Percentiles rank a stretch among this genome's conserved stretches.
phyloP scores from a whole-genome alignment of 2,888 invertebrate species.

The Syritta pipiens region DNA sequence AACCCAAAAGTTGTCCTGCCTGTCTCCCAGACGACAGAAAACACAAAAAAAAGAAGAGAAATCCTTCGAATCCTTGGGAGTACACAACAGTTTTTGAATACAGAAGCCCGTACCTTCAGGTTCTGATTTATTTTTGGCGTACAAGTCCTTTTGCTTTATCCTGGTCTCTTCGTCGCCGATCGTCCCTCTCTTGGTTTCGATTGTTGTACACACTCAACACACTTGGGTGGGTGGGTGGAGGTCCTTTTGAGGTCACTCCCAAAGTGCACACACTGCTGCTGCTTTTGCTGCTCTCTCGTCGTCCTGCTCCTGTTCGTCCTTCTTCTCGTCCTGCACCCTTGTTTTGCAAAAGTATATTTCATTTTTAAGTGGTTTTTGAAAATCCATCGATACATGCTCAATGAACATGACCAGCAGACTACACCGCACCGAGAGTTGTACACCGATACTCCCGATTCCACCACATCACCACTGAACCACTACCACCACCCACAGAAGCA shows the following conservation, averaged over 20 bases:
- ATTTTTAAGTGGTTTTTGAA: slow-evolving; percentile 68
- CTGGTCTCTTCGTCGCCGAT: too few species aligned
- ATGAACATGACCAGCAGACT: slow-evolving; percentile 66
- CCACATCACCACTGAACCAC: too few species aligned
- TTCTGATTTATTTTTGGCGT: slow-evolving; percentile 34
- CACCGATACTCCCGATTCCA: slow-evolving; percentile 34
- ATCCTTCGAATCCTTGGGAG: too few species aligned
- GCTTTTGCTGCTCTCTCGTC: too few species aligned
- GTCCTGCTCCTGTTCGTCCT: too few species aligned
- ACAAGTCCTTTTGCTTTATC: slow-evolving; percentile 34
- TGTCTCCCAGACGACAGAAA: slow-evolving; percentile 4
- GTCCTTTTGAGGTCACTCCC: background rate
- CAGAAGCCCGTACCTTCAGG: slow-evolving; percentile 11
- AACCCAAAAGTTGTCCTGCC: slow-evolving; percentile 11
- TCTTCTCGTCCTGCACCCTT: slow-evolving; percentile 20
- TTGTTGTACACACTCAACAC: too few species aligned
- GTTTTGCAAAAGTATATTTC: slow-evolving; percentile 56
- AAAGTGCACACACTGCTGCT: slow-evolving; percentile 16
- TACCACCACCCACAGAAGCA: too few species aligned
- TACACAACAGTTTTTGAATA: slow-evolving; percentile 54
- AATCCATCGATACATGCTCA: slow-evolving; percentile 67
- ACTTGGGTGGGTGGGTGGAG: background rate
- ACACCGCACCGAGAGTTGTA: slow-evolving; percentile 31
- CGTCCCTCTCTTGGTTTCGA: too few species aligned
- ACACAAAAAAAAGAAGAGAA: background rate